Evolutionary conservation across 1,140 invertebrate species (phyloP).

Genomic region (Leptinotarsa lineolata): DNA sequence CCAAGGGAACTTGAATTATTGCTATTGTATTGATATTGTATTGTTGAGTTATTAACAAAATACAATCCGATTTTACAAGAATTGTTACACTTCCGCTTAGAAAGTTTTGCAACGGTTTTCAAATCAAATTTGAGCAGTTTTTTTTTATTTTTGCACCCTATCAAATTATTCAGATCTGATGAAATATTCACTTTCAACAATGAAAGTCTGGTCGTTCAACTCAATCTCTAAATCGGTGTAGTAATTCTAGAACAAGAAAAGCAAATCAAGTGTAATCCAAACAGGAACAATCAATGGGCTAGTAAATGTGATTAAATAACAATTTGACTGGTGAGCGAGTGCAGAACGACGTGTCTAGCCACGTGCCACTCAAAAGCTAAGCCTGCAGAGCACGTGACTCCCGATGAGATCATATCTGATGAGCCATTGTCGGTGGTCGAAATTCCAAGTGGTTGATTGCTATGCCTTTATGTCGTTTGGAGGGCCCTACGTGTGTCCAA

Average conservation of each 20-base stretch:
- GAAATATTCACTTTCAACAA: no score
- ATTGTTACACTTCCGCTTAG: no score
- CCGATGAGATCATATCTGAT: slow-evolving; percentile 38
- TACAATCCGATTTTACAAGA: no score
- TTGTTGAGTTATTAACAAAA: no score
- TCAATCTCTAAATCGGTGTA: background rate
- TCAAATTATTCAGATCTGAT: background rate
- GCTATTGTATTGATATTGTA: no score
- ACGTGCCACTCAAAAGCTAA: slow-evolving; percentile 29
- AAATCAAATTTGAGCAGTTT: no score
- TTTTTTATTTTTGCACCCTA: background rate
- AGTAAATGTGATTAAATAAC: slow-evolving; percentile 36
- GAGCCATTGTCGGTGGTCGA: slow-evolving; percentile 29
- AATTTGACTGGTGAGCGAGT: slow-evolving; percentile 27
- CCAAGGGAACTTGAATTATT: no score
- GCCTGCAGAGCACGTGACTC: slow-evolving; percentile 25
- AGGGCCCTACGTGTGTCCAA: background rate
- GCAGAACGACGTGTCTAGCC: slow-evolving; percentile 19
- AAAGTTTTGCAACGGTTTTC: no score
- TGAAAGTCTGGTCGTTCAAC: no score
- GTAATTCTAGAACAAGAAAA: slow-evolving; percentile 7
- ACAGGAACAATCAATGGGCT: slow-evolving; percentile 17
- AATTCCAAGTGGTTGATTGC: slow-evolving; percentile 35
- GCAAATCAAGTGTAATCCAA: slow-evolving; percentile 11
- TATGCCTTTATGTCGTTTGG: background rate